Evolutionary conservation across 2,888 invertebrate genomes (phyloP).

Genomic region (Trissolcus japonicus): DNA sequence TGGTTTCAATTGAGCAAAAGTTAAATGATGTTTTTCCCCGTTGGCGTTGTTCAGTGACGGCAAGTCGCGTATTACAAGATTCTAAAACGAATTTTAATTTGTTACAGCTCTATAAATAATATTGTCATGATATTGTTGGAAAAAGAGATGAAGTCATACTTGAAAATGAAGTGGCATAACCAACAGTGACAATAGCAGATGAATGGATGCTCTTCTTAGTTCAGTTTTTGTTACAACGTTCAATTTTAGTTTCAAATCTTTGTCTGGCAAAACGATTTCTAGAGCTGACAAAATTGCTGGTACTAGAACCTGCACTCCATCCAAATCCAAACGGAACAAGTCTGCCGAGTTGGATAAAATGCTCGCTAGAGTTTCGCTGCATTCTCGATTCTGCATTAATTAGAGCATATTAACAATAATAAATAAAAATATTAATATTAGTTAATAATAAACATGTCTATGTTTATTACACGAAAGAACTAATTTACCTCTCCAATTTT

Average conservation of each 20-base stretch:
- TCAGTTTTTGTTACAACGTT: conserved; percentile 84
- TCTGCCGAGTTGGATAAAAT: conserved; percentile 91
- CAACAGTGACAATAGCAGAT: conserved; percentile 92
- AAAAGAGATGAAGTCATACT: conserved; percentile 66
- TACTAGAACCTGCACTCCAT: conserved; percentile 93
- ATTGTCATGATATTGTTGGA: background rate
- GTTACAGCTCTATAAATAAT: conserved; percentile 1
- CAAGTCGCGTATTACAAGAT: conserved; percentile 84
- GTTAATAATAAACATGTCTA: background rate
- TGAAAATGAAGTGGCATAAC: conserved; percentile 95
- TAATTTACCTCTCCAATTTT: conserved; percentile 78
- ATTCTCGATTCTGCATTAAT: conserved; percentile 77
- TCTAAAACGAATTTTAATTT: conserved; percentile 69
- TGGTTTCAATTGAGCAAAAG: conserved; percentile 84
- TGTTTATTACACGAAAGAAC: background rate
- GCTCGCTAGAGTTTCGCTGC: conserved; percentile 89
- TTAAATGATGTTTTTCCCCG: conserved; percentile 73
- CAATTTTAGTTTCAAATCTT: conserved; percentile 86
- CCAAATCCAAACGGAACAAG: conserved; percentile 92
- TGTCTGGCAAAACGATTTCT: conserved; percentile 92
- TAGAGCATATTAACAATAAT: no score
- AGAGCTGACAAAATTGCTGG: conserved; percentile 93
- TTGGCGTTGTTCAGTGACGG: conserved; percentile 60
- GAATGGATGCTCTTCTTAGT: conserved; percentile 93
- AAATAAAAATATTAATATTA: background rate